A percentile compares a stretch with the other conserved stretches of the same genome.
These are phyloP conservation scores for Drosophila aff. DNA, from an alignment of 1,140 invertebrate species.

Conservation along the genomic window DNA sequence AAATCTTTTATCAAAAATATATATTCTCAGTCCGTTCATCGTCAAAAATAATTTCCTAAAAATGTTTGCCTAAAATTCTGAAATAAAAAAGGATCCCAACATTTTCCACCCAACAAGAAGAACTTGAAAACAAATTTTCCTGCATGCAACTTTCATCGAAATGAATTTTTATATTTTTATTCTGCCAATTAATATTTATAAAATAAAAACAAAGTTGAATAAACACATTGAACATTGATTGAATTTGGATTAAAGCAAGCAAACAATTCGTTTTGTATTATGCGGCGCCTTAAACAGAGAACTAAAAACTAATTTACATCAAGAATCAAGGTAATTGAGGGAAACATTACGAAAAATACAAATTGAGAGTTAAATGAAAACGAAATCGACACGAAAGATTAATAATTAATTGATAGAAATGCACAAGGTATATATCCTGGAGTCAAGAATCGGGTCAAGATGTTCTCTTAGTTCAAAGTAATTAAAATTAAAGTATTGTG, in stretches of 20 bases:
- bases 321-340: conserved; percentile 29
- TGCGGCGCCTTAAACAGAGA: conserved; percentile 50
- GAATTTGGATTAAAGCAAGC: conserved; percentile 47
- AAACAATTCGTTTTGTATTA: conserved; percentile 43
- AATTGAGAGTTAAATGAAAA: conserved; percentile 27
- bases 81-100: background rate
- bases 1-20: background rate
- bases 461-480: conserved; percentile 38
- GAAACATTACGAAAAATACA: conserved; percentile 13
- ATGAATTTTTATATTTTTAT: conserved; percentile 64
- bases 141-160: conserved; percentile 68
- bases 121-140: background rate
- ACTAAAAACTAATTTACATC: conserved; percentile 54
- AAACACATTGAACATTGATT: conserved; percentile 57
- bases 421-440: conserved; percentile 41
- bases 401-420: conserved; percentile 48
- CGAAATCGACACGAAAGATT: conserved; percentile 28
- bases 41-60: background rate
- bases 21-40: background rate
- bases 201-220: conserved; percentile 50
- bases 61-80: background rate
- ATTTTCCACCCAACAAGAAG: background rate
- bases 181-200: conserved; percentile 47
- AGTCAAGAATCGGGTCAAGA: conserved; percentile 37
- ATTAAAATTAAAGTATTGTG: conserved; percentile 34